phyloP scores from a whole-genome alignment of 2,113 vertebrate species.

The Ovibos moschatus region DNA sequence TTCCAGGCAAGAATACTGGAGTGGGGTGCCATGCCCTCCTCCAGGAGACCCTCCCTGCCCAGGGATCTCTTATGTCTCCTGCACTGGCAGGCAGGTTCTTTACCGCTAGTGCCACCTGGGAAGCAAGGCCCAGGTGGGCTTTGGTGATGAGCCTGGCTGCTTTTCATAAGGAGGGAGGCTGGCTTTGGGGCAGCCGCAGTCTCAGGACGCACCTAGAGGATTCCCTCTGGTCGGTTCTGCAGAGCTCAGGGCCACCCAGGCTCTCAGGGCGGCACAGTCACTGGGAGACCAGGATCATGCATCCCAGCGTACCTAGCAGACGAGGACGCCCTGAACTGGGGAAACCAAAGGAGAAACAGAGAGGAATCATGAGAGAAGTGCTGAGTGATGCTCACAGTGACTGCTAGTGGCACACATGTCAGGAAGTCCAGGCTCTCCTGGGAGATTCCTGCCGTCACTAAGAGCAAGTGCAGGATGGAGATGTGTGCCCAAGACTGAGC shows the following conservation, averaged over 20 bases:
- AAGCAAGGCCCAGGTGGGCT: neutral
- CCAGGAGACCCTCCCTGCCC: neutral
- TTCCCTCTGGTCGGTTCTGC: neutral
- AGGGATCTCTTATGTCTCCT: neutral
- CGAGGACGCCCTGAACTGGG: neutral
- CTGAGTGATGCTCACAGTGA: accelerated
- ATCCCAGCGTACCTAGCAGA: neutral
- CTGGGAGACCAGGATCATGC: neutral
- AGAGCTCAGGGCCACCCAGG: neutral
- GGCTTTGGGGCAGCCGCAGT: accelerated
- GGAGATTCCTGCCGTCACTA: accelerated
- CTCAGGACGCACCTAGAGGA: accelerated
- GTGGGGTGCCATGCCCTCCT: neutral
- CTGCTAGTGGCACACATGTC: accelerated
- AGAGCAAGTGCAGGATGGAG: neutral
- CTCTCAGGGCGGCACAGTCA: neutral
- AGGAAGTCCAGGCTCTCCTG: accelerated
- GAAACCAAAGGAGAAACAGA: neutral
- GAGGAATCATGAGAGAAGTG: neutral
- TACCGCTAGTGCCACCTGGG: neutral
- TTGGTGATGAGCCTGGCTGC: neutral
- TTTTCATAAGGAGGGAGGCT: neutral
- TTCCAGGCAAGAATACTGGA: neutral
- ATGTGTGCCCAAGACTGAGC: neutral
- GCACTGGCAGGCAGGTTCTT: neutral